Evolutionary conservation across 2,888 invertebrate species (phyloP), one percentile per base, ranked within the genome.

Genomic region (Lasioglossum zephyrum): DNA sequence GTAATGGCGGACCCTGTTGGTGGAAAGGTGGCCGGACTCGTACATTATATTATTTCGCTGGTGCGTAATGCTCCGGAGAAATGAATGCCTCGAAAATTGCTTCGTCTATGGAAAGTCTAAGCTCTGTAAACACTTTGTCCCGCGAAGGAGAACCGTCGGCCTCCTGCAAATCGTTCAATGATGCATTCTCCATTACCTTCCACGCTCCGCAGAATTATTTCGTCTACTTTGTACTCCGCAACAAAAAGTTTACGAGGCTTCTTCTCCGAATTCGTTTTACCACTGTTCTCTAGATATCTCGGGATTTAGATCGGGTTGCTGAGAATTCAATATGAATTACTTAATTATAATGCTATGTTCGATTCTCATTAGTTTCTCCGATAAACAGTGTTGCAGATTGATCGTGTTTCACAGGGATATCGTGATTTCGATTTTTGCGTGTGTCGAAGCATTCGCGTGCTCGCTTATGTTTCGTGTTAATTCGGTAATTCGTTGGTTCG

Each of bases 1-100:
- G 86, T 63, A 87, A 87, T 72, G 82, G 79, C 72, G 79, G 66
- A 36, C 75, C 60, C 77, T 75, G 86, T 72, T 84, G 87, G 63
- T 72, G 77, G 73, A 60, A 66, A 79, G 36, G 77, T 57, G 57
- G 39, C 36, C 31, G 47, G 57, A 11, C 39, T 22, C 77, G 69
- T 83, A 79, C 86, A 87, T 86, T 86, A 86, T 86, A 87, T 87
- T 87, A 86, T 84, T 87, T 72, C 74, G 47, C 66, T 66, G 22
- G 70, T 66, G 53, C 74, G 75, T 60, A 73, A 73, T 57, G 41
- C 49, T 2, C 3, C 36, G 26, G n/a, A 53, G 53, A 78, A 73
- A 73, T 75, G 82, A 82, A 82, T 78, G 66, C 63, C 49, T 63
- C 41, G 75, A 53, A 47, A 82, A 79, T 82, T 78, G 57, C 53